Conservation (phyloP, 2,113 vertebrate genomes). For the Sturnira hondurensis region DNA sequence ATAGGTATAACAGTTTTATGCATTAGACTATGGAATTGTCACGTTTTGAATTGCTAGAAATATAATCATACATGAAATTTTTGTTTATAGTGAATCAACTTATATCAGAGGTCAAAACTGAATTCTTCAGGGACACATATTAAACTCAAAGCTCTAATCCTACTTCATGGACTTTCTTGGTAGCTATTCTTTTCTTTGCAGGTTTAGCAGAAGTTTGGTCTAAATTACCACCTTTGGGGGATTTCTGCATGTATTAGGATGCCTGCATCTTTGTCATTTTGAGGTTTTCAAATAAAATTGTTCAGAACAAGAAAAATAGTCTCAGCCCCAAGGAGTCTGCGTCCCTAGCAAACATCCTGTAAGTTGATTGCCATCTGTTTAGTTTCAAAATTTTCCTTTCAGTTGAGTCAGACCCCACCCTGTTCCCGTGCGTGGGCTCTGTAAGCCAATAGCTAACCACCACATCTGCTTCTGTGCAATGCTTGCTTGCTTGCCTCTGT, state of each 20-base stretch:
- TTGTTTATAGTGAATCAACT: constrained; percentile 37
- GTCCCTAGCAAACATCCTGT: too few species aligned
- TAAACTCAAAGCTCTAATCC: constrained; percentile 15
- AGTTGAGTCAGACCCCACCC: too few species aligned
- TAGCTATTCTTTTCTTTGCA: constrained; percentile 17
- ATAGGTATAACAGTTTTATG: constrained; percentile 50
- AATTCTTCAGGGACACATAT: background rate
- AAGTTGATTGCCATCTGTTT: too few species aligned
- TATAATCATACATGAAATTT: constrained; percentile 50
- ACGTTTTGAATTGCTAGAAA: constrained; percentile 57
- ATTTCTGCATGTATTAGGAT: background rate
- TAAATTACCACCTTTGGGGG: background rate
- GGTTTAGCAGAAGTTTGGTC: background rate
- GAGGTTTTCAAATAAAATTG: constrained; percentile 1
- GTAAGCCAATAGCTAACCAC: too few species aligned
- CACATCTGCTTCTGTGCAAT: too few species aligned
- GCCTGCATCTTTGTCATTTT: background rate
- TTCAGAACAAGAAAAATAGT: too few species aligned
- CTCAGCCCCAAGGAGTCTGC: too few species aligned
- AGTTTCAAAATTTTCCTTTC: too few species aligned
- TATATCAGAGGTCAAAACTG: constrained; percentile 48
- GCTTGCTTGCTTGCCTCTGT: too few species aligned
- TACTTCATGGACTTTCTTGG: background rate
- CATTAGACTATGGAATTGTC: constrained; percentile 63
- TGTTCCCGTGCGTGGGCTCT: too few species aligned